Conservation (phyloP, 2,113 vertebrate genomes). For the Turnix velox region DNA sequence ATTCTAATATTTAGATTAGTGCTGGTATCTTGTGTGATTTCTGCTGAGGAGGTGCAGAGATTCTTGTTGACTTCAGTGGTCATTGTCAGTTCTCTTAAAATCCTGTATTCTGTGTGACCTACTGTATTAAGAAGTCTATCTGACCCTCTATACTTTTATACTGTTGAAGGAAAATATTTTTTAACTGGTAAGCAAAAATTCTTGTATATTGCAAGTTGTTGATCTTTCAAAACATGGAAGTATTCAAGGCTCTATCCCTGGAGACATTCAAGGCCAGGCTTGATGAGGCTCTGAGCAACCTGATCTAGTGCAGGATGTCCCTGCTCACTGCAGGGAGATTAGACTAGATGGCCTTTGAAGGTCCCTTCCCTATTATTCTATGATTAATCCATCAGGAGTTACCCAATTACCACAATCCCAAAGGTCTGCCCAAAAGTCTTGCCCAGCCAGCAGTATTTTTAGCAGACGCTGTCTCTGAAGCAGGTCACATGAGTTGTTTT, state of each 20-base stretch:
- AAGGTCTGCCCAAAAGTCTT: constrained; percentile 5
- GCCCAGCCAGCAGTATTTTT: constrained; percentile 44
- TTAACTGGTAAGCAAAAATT: not conserved
- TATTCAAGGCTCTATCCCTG: too few relatives aligned
- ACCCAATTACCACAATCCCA: not conserved
- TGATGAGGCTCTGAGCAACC: too few relatives aligned
- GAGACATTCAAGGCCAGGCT: too few relatives aligned
- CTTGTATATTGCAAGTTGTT: not conserved
- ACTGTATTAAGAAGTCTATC: not conserved
- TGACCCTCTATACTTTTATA: not conserved
- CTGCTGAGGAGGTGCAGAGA: not conserved
- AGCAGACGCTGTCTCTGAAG: constrained; percentile 25
- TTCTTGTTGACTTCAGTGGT: not conserved
- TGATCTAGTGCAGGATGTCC: too few relatives aligned
- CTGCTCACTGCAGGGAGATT: too few relatives aligned
- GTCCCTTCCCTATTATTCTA: too few relatives aligned
- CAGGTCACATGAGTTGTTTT: constrained; percentile 33
- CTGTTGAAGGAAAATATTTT: not conserved
- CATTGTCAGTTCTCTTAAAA: not conserved
- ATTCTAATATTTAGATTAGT: not conserved
- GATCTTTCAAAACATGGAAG: too few relatives aligned
- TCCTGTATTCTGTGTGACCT: not conserved
- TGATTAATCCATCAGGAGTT: not conserved
- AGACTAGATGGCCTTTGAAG: too few relatives aligned
- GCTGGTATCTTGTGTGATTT: not conserved